phyloP scores from a whole-genome alignment of 2,113 vertebrate species.

The Narcine bancroftii region DNA sequence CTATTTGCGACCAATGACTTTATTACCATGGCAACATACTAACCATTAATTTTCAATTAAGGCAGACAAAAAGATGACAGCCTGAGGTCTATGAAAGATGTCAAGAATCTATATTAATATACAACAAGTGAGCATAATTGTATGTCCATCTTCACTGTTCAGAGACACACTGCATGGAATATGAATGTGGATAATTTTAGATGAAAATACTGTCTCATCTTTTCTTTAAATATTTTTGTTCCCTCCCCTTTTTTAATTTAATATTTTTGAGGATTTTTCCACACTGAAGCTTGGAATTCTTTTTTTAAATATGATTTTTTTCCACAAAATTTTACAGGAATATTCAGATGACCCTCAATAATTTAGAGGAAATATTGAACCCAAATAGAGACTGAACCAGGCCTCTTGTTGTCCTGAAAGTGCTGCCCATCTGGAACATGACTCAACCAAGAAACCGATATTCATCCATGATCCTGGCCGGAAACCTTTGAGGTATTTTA shows the following conservation, averaged over 20 bases:
- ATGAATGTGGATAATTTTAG: slow-evolving; percentile 38
- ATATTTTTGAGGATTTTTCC: background rate
- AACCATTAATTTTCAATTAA: slow-evolving; percentile 99
- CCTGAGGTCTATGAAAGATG: slow-evolving; percentile 98
- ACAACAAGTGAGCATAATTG: slow-evolving; percentile 98
- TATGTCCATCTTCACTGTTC: slow-evolving; percentile 80
- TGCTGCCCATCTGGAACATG: background rate
- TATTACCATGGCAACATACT: slow-evolving; percentile 94
- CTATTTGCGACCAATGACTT: slow-evolving; percentile 80
- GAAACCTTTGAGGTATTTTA: background rate
- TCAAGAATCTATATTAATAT: slow-evolving; percentile 99
- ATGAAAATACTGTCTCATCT: background rate
- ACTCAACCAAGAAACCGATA: background rate
- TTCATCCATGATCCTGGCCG: background rate
- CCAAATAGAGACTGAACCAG: background rate
- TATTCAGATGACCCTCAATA: background rate
- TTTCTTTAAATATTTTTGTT: background rate
- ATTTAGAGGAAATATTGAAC: background rate
- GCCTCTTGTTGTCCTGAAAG: background rate
- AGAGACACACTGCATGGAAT: slow-evolving; percentile 66
- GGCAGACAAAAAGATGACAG: slow-evolving; percentile 99
- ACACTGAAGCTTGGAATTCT: slow-evolving; percentile 55
- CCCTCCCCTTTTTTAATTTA: background rate
- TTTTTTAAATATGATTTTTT: too few relatives aligned
- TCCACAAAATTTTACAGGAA: slow-evolving; percentile 47